Evolutionary conservation across 1,140 invertebrate genomes (phyloP), one percentile per base, ranked within the genome.

Genomic region (Calycopis cecrops): DNA sequence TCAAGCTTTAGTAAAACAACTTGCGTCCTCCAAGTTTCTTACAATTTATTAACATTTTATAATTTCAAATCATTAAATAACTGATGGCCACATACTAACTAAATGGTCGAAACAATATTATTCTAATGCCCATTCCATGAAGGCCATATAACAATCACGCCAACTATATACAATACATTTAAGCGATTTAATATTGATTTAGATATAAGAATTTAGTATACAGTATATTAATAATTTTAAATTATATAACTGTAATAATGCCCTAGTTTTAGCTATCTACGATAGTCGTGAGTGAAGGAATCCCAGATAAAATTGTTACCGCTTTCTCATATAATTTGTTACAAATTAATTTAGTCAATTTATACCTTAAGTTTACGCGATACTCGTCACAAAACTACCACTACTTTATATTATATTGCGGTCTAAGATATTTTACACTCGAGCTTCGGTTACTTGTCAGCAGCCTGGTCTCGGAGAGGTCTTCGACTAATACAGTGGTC

Each of bases 121-220:
- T 17, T 55, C 62, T 67, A 75, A 59, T 10, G 52, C 63, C 67
- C 65, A 67, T 68, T 69, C 62, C 62, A 62, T 55, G 68, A 69
- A 66, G 42, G 57, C 63, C 55, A 28, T 44, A 59, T 62, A 69
- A 65, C 68, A 65, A 61, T 61, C 60, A 59, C 62, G 61, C 57
- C 44, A 64, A 62, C 48, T 70, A 67, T 59, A 65, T 61, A 63
- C 62, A 66, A 50, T 60, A 57, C 16, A 44, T 61, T 63, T 61
- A 64, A 67, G 62, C 60, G 56, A 60, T 59, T 59, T 44, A 34
- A 60, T 70, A 70, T 70, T 67, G 67, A 65, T 67, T 67, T 52
- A 47, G 17, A 16, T 9, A 17, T 44, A 16, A 44, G 52, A 53
- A 17, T 48, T 59, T 59, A 48, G 52, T 59, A 59, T 59, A 59